Conservation (phyloP, 1,140 invertebrate genomes). For the Drosophila gunungcola region DNA sequence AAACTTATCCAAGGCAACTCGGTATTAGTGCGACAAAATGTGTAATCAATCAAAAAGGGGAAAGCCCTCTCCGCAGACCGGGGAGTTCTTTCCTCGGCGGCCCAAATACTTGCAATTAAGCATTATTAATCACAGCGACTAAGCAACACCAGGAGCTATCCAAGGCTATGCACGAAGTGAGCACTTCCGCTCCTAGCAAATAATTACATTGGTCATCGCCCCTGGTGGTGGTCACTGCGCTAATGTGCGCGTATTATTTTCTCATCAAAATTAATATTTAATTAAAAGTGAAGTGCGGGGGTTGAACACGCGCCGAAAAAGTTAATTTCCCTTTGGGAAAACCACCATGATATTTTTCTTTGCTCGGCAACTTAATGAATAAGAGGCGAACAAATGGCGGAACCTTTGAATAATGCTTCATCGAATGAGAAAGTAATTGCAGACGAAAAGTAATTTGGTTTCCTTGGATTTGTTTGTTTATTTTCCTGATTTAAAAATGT, state of each 20-base stretch:
- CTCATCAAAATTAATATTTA: constrained; percentile 79
- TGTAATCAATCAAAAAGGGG: constrained; percentile 74
- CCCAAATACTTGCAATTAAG: constrained; percentile 80
- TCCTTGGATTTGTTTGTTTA: no score
- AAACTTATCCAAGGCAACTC: constrained; percentile 55
- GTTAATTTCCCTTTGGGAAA: constrained; percentile 15
- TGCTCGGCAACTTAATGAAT: not conserved
- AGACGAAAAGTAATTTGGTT: no score
- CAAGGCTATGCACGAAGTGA: constrained; percentile 47
- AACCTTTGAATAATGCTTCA: not conserved
- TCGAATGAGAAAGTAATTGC: not conserved
- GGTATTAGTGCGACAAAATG: constrained; percentile 77
- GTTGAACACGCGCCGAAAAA: constrained; percentile 24
- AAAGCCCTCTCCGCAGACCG: constrained; percentile 6
- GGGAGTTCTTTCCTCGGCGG: constrained; percentile 30
- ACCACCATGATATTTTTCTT: constrained; percentile 18
- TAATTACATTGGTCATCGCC: constrained; percentile 78
- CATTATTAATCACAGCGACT: constrained; percentile 81
- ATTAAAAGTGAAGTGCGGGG: constrained; percentile 65
- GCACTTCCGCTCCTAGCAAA: constrained; percentile 65
- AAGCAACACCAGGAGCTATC: constrained; percentile 44
- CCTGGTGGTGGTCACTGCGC: constrained; percentile 30
- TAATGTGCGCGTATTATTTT: constrained; percentile 73
- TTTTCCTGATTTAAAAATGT: no score
- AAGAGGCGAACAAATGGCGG: not conserved